phyloP scores from a whole-genome alignment of 92 coral and sea anemone species.

The Siderastrea siderea region DNA sequence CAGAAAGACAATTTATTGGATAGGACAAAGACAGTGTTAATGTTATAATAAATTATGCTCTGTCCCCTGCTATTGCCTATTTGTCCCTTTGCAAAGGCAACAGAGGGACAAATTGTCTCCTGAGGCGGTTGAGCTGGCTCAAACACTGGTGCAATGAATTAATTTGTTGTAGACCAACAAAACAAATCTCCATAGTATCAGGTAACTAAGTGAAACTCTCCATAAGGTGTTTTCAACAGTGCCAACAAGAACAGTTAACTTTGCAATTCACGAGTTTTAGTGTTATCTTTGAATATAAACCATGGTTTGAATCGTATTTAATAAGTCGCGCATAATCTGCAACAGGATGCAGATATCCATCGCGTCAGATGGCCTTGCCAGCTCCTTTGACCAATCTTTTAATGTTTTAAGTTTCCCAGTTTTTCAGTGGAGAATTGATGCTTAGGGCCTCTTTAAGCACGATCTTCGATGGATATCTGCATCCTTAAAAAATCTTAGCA shows the following conservation, averaged over 20 bases:
- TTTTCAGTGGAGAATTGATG: slow-evolving; percentile 46
- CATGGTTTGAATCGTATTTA: no score
- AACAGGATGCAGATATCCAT: background rate
- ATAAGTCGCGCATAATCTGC: no score
- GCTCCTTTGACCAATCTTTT: slow-evolving; percentile 32
- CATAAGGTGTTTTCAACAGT: no score
- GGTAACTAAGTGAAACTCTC: no score
- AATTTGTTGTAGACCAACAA: no score
- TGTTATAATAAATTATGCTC: background rate
- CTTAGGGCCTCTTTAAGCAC: slow-evolving; percentile 45
- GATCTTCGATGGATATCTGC: slow-evolving; percentile 46
- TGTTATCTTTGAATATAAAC: no score
- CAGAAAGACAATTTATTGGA: background rate
- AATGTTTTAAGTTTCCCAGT: slow-evolving; percentile 7
- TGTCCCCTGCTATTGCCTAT: slow-evolving; percentile 2
- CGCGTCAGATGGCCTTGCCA: slow-evolving; percentile 9
- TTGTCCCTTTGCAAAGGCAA: slow-evolving; percentile 1
- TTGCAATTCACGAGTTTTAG: no score
- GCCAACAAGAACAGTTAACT: no score
- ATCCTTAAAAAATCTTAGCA: background rate
- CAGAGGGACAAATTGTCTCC: background rate
- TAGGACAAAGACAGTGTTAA: no score
- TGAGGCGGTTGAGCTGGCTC: no score
- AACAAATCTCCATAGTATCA: no score
- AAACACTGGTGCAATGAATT: no score